phyloP scores from a whole-genome alignment of 2,113 vertebrate species.

The Talpa occidentalis region DNA sequence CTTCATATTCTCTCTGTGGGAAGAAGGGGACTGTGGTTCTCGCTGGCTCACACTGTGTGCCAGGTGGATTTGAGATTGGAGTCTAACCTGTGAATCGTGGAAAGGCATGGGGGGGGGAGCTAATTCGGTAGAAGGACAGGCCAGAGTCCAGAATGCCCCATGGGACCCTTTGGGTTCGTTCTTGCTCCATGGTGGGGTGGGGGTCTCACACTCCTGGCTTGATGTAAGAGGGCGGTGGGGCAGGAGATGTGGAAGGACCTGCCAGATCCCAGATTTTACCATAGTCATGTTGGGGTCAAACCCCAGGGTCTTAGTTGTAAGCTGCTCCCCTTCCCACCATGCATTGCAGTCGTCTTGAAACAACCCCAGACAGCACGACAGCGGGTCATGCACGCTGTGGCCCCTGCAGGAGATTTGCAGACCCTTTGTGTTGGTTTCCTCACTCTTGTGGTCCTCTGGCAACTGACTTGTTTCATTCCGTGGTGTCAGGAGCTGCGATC shows the following conservation, averaged over 20 bases:
- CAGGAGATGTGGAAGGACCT: background rate
- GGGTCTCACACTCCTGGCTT: background rate
- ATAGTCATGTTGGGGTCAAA: background rate
- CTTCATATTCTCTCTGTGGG: background rate
- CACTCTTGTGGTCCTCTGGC: background rate
- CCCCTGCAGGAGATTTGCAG: background rate
- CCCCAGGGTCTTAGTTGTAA: background rate
- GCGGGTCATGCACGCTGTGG: background rate
- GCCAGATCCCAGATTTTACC: background rate
- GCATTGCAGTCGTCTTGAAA: background rate
- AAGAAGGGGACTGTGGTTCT: background rate
- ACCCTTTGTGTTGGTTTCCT: background rate
- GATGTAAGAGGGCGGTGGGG: background rate
- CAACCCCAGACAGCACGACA: background rate
- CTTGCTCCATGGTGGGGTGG: accelerated
- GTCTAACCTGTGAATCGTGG: background rate
- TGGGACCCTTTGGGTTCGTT: background rate
- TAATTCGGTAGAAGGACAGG: background rate
- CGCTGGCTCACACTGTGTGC: background rate
- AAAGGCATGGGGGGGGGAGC: background rate
- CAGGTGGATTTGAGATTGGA: background rate
- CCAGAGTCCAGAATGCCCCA: background rate
- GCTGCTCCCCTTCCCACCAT: background rate
- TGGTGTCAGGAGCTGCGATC: background rate
- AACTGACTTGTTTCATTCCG: background rate